A percentile compares a stretch with the other conserved stretches of the same genome.
Evolutionary conservation across 23 tunicate genomes (phyloP).

Genomic region (Diplosoma virens): DNA sequence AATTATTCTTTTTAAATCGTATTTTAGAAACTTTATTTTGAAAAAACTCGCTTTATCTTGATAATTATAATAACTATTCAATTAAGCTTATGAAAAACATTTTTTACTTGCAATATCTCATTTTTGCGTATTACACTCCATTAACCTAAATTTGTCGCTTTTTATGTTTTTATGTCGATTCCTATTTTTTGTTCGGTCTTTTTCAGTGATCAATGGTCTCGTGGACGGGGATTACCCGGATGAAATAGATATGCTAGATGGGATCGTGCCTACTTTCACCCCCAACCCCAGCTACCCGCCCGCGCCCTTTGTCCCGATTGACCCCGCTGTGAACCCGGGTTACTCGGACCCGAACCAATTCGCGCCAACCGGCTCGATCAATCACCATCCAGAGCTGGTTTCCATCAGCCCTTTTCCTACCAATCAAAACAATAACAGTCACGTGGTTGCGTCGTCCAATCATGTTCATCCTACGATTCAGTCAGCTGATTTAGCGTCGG

Average conservation of each 20-base stretch:
- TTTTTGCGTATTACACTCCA: too few relatives aligned
- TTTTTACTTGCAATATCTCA: too few relatives aligned
- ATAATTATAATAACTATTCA: too few relatives aligned
- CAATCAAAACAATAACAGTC: constrained; percentile 28
- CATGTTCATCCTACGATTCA: too few relatives aligned
- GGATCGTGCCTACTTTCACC: constrained; percentile 39
- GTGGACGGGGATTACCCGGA: constrained; percentile 44
- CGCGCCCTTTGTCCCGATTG: constrained; percentile 24
- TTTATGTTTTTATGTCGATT: too few relatives aligned
- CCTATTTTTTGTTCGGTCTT: too few relatives aligned
- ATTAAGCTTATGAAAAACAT: too few relatives aligned
- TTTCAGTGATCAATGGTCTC: constrained; percentile 47
- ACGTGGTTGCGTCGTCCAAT: constrained; percentile 17
- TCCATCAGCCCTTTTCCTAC: neutral
- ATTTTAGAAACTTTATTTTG: too few relatives aligned
- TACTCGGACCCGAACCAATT: constrained; percentile 40
- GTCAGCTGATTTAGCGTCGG: too few relatives aligned
- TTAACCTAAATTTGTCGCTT: too few relatives aligned
- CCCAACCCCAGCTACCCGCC: constrained; percentile 17
- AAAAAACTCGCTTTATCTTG: too few relatives aligned
- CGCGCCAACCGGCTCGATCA: constrained; percentile 33
- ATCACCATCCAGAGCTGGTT: constrained; percentile 7
- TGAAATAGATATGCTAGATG: constrained; percentile 50
- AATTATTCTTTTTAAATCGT: too few relatives aligned
- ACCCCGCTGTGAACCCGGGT: constrained; percentile 37